Evolutionary conservation across 2,888 invertebrate species (phyloP).

Genomic region (Melinaea marsaeus): DNA sequence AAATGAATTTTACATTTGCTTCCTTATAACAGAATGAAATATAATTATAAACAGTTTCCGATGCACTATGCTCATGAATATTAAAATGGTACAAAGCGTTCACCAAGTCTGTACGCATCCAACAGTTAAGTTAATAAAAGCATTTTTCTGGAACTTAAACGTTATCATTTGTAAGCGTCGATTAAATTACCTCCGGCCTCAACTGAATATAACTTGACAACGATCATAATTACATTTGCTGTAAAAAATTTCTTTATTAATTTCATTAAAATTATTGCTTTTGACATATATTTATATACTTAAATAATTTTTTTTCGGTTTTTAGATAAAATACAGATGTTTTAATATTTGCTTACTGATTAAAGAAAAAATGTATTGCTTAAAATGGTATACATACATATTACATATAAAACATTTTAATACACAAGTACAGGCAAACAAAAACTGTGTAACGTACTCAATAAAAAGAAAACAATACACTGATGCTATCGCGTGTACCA

Average conservation of each 20-base stretch:
- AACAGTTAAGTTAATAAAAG: too few species aligned
- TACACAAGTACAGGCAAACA: neutral
- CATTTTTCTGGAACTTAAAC: too few species aligned
- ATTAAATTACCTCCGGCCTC: neutral
- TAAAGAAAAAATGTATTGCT: neutral
- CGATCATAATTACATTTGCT: neutral
- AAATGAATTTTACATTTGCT: conserved; percentile 65
- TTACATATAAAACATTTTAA: neutral
- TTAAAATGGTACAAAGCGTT: too few species aligned
- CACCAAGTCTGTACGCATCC: too few species aligned
- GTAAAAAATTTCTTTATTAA: neutral
- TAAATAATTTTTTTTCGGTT: neutral
- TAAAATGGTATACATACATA: neutral
- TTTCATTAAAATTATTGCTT: neutral
- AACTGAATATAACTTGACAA: neutral
- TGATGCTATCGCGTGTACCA: conserved; percentile 34
- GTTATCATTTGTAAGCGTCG: neutral
- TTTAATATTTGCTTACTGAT: too few species aligned
- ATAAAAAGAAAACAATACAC: conserved; percentile 3
- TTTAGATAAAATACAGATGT: too few species aligned
- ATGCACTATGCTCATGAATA: too few species aligned
- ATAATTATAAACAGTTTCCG: conserved; percentile 25
- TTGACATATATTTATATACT: neutral
- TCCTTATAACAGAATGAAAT: conserved; percentile 47
- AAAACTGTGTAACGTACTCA: neutral